These are phyloP conservation scores for Ornithoptera priamus DNA, from an alignment of 2,888 invertebrate species.

Conservation along the genomic window DNA sequence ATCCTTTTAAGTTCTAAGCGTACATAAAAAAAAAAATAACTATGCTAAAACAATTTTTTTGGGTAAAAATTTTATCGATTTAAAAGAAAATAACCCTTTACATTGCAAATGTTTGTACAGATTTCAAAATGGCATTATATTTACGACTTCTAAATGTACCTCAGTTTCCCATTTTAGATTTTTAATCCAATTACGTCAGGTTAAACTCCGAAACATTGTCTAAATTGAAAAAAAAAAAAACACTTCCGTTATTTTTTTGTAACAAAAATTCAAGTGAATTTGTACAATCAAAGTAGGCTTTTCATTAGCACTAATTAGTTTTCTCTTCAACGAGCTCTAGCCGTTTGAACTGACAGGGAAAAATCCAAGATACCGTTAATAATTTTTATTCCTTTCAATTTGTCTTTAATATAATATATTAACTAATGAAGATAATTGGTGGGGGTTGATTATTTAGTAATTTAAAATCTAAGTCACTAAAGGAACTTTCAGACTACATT, in stretches of 20 bases:
- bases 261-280: conserved; percentile 16
- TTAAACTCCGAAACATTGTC: background rate
- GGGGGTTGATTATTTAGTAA: no score
- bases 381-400: background rate
- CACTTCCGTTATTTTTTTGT: background rate
- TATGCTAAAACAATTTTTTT: no score
- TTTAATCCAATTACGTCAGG: background rate
- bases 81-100: no score
- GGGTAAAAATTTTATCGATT: no score
- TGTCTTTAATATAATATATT: background rate
- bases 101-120: background rate
- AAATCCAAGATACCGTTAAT: conserved; percentile 12
- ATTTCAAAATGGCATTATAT: background rate
- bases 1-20: no score
- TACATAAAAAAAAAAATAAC: no score
- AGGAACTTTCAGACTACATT: no score
- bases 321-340: conserved; percentile 20
- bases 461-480: no score
- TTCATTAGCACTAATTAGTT: conserved; percentile 25
- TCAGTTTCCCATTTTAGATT: background rate
- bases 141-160: background rate
- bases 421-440: background rate
- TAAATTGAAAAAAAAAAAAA: background rate
- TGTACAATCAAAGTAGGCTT: conserved; percentile 14
- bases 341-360: conserved; percentile 10